Conservation (phyloP, 2,113 vertebrate species). For the Pardalotus punctatus region DNA sequence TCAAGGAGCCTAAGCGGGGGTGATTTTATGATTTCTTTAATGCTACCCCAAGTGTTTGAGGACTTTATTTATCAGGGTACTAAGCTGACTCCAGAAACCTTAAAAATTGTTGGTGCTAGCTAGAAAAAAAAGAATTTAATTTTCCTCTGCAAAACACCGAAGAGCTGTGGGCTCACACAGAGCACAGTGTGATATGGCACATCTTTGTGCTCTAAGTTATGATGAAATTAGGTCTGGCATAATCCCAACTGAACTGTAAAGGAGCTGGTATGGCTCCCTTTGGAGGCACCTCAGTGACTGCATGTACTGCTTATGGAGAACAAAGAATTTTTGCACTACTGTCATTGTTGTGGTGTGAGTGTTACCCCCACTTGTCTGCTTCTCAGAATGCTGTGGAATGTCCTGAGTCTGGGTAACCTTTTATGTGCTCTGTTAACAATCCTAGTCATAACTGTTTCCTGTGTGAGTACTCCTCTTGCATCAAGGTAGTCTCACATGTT, state of each 20-base stretch:
- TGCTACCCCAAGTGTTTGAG: not conserved
- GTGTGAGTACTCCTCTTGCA: not conserved
- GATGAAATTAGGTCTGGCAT: not conserved
- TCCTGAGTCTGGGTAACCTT: not conserved
- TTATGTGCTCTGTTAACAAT: not conserved
- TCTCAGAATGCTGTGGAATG: accelerated
- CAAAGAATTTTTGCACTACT: not conserved
- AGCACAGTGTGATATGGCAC: not conserved
- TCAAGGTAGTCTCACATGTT: not conserved
- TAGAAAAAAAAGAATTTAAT: not conserved
- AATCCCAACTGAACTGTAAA: not conserved
- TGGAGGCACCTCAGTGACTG: not conserved
- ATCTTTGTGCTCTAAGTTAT: not conserved
- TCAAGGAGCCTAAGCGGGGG: not conserved
- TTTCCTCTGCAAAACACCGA: not conserved
- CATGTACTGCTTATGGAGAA: not conserved
- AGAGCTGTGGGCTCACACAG: not conserved
- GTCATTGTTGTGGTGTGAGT: not conserved
- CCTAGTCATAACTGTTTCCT: not conserved
- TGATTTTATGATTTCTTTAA: not conserved
- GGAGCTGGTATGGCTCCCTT: not conserved
- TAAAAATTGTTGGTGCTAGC: not conserved
- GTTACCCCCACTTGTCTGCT: not conserved
- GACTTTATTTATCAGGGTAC: not conserved
- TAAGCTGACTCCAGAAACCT: not conserved